phyloP scores from a whole-genome alignment of 2,797 vertebrate species.

The Tadarida brasiliensis region DNA sequence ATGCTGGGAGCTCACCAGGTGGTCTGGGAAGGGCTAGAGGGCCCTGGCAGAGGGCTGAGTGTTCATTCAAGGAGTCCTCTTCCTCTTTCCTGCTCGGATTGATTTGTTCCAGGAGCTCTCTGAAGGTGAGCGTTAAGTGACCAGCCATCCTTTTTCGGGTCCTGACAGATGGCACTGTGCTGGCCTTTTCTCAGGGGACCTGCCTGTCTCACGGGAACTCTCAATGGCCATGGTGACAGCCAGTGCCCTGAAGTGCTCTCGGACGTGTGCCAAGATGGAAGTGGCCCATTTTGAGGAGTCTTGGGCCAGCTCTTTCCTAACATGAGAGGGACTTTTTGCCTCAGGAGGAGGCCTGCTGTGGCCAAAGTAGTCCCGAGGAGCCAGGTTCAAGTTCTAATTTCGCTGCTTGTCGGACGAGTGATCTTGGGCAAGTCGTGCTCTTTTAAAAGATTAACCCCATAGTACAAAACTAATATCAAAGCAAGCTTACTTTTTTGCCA shows the following conservation, averaged over 20 bases:
- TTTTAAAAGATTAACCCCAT: neutral
- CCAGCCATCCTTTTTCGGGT: constrained; percentile 63
- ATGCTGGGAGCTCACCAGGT: neutral
- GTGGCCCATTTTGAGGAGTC: constrained; percentile 72
- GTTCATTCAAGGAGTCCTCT: constrained; percentile 58
- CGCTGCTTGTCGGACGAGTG: neutral
- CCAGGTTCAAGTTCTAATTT: neutral
- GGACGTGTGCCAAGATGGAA: constrained; percentile 48
- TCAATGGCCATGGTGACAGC: constrained; percentile 51
- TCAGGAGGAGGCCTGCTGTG: neutral
- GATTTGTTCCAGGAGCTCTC: constrained; percentile 71
- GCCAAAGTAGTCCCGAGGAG: constrained; percentile 4
- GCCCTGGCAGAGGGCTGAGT: constrained; percentile 43
- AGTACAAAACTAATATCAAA: neutral
- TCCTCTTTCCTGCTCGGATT: constrained; percentile 68
- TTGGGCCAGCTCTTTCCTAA: constrained; percentile 47
- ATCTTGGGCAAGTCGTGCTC: neutral
- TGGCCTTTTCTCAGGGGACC: constrained; percentile 70
- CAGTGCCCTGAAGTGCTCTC: constrained; percentile 41
- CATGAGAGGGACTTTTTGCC: constrained; percentile 47
- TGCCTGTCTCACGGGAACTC: constrained; percentile 29
- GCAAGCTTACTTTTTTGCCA: neutral
- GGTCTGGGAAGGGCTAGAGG: constrained; percentile 43
- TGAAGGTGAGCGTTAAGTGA: constrained; percentile 60
- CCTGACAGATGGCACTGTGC: constrained; percentile 55